phyloP scores from a whole-genome alignment of 2,888 invertebrate species.

The Gymnosoma rotundatum region DNA sequence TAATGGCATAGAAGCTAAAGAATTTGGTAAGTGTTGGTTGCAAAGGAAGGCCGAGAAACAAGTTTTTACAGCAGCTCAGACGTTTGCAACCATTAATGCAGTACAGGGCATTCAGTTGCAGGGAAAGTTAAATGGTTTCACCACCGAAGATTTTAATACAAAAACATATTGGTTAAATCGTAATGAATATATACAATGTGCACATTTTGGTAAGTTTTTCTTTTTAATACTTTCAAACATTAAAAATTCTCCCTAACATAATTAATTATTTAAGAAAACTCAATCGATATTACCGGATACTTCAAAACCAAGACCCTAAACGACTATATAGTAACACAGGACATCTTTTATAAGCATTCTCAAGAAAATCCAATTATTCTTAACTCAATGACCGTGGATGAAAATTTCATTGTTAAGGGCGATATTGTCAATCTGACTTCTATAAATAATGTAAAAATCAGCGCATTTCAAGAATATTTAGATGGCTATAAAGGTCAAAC shows the following conservation, averaged over 20 bases:
- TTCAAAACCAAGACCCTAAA: conserved; percentile 78
- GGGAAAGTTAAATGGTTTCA: conserved; percentile 82
- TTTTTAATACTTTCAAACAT: background rate
- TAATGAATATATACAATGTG: conserved; percentile 82
- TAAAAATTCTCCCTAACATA: background rate
- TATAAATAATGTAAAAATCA: conserved; percentile 76
- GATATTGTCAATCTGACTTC: conserved; percentile 72
- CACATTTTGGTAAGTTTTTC: conserved; percentile 80
- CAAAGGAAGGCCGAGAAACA: conserved; percentile 77
- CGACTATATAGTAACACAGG: conserved; percentile 82
- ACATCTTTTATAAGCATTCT: conserved; percentile 80
- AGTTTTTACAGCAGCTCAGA: conserved; percentile 77
- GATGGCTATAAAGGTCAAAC: conserved; percentile 68
- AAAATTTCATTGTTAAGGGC: conserved; percentile 71
- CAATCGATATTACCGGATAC: conserved; percentile 74
- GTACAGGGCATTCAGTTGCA: conserved; percentile 73
- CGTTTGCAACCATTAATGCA: conserved; percentile 72
- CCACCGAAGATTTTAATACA: conserved; percentile 81
- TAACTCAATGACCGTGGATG: conserved; percentile 72
- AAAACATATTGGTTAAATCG: conserved; percentile 83
- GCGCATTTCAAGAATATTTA: conserved; percentile 73
- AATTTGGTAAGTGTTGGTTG: conserved; percentile 82
- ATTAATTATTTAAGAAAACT: conserved; percentile 73
- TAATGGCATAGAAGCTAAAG: conserved; percentile 80
- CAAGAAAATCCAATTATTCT: conserved; percentile 71